Evolutionary conservation across 1,140 invertebrate genomes (phyloP), one percentile per base, ranked within the genome.

Genomic region (Cylas formicarius): DNA sequence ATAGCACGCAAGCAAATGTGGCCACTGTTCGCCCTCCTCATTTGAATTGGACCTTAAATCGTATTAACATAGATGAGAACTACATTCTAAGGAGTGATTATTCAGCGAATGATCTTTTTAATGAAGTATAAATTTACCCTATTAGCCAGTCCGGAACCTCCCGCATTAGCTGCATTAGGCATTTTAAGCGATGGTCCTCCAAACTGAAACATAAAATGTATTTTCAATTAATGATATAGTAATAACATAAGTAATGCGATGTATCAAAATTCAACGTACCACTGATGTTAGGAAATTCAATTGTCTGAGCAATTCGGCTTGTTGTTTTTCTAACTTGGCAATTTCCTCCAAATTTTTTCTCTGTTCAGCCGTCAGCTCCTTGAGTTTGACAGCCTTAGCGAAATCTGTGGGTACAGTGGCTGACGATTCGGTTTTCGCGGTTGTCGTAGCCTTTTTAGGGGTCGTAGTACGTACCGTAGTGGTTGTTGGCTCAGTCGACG

Each of bases 221-320:
- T 11, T 16, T 14, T 11, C 24, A 18, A 24, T 3, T 17, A 18
- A 14, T 9, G 24, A 33, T 23, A 22, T n/a, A 18, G 4, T 34
- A n/a, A 42, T 36, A 16, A 14, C 2, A 18, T 22, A 7, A 8
- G 17, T 5, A 17, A 8, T 35, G 7, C 6, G 18, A 1, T 8
- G 4, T 22, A 36, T 28, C 18, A 22, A 11, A 27, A 27, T 18
- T 11, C n/a, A 14, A 33, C 46, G 52, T 47, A 63, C 63, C 53
- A 66, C 54, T 43, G 49, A 59, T 4, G 62, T 62, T 21, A 66
- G 45, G 22, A 65, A 53, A 8, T 54, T 55, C 14, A 66, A 39
- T 36, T 66, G 63, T 36, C 61, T 44, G 17, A 66, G 50, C 44
- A 66, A 50, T 18, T 55, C 60, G 0, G 60, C 56, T 46, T 66